Evolutionary conservation across 2,113 vertebrate genomes (phyloP), one percentile per base, ranked within the genome.

Genomic region (Chaetorhynchus papuensis): DNA sequence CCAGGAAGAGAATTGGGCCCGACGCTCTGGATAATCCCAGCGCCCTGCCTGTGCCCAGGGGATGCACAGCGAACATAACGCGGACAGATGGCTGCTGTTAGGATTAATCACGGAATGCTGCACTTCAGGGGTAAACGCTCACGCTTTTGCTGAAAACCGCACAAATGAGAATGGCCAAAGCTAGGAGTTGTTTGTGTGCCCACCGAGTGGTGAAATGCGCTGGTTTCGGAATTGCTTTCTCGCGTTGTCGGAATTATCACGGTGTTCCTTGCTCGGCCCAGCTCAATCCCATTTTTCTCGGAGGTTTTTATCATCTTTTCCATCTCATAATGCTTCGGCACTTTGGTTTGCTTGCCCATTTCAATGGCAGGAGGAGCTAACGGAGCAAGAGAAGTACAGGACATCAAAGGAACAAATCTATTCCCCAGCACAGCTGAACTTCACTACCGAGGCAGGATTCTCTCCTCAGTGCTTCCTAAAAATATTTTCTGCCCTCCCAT

Each of bases 181-280:
- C 5, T 1, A 4, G 20, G 33, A 12, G 11, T n/a, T 65, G 5
- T 42, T 65, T 28, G 1, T 9, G 49, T 30, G 12, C 35, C 8
- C 35, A 12, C 21, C 1, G 8, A 22, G 54, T n/a, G 44, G 49
- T 53, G 27, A 61, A 76, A 49, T 6, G 30, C 1, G 7, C 35
- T 13, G 41, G 13, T 59, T 33, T 56, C 60, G 18, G 35, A 18
- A 27, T 5, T 30, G 31, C 31, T 84, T 39, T 65, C 74, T 49
- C 0, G 0, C 33, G 0, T 20, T 49, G 24, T 49, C 13, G 49
- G 24, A 49, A 28, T 15, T 5, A 20, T 11, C 27, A 21, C 1
- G 3, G 17, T 15, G 27, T 24, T 70, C 31, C 20, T 69, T 39
- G 50, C 68, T 71, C 41, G 39, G 31, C 18, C 15, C 41, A 17